Base-by-base conservation (phyloP, 1,140 invertebrate species). In the Orchesella cincta region DNA sequence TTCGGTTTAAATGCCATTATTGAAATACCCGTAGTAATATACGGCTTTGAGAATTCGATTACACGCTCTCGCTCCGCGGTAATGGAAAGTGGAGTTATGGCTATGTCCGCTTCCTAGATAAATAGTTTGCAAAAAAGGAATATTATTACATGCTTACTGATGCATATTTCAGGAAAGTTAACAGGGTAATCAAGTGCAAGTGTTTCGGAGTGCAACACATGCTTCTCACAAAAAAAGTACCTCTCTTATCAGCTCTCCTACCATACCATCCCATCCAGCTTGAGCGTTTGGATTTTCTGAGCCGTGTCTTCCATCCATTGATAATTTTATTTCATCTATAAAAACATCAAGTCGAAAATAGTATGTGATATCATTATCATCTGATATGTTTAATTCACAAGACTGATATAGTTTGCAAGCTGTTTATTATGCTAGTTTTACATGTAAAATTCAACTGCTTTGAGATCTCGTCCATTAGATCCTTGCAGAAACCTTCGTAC, bases 1-100 rank as follows among this genome's bases (percentile, higher is more conserved):
- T 96, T 91, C 5, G 95, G 94, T 85, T 96, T 97, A 86, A 97
- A 98, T 83, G 97, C 96, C 91, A 97, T 94, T 81, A 99, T 97
- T 80, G 95, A 97, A 83, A 98, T 97, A 75, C 96, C 96, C 18
- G 99, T 95, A 54, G 89, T 90, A 85, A 91, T 89, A 84, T 91
- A 91, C 31, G 90, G 90, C 83, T 91, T 90, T 18, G 88, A 89
- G 74, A 82, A 82, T 83, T 91, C 90, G 35, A 91, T 89, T 14
- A 89, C 89, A 79, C 89, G 85, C 84, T 91, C 90, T 46, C 90
- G 76, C 29, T 87, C 83, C 83, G 86, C 84, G 23, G 88, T 91
- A 77, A 91, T 91, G 33, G 90, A 90, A 57, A 91, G 83, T 1
- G 89, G 89, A 14, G 90, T 89, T 16, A 91, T 88, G 5, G 89